Percentiles rank a stretch among this genome's conserved stretches.
Evolutionary conservation across 2,888 invertebrate genomes (phyloP).

Genomic region (Leistus spinibarbis): DNA sequence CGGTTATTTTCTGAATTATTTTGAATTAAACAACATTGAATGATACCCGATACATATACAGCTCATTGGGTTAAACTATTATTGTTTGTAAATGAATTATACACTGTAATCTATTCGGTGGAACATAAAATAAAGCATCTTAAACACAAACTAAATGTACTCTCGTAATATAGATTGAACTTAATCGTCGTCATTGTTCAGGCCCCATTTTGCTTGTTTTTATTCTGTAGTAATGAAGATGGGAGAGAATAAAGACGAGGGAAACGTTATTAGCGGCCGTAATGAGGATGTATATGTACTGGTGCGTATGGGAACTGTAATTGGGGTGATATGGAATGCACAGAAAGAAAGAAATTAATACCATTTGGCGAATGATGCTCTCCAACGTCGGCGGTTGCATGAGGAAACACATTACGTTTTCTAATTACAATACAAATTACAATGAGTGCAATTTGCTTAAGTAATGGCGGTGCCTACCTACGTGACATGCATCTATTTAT

Average conservation of each 20-base stretch:
- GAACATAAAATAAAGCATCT: no score
- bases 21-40: no score
- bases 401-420: slow-evolving; percentile 31
- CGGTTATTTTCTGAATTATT: no score
- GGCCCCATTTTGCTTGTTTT: not conserved
- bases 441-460: slow-evolving; percentile 29
- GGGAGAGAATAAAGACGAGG: not conserved
- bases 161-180: not conserved
- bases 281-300: slow-evolving; percentile 27
- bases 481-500: not conserved
- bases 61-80: no score
- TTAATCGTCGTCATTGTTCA: not conserved
- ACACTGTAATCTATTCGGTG: no score
- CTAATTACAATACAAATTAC: slow-evolving; percentile 30
- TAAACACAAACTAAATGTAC: no score
- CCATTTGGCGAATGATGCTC: slow-evolving; percentile 15
- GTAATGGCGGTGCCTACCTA: slow-evolving; percentile 19
- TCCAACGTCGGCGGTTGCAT: slow-evolving; percentile 22
- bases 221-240: not conserved
- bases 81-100: no score
- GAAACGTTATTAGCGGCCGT: not conserved
- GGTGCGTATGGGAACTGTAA: slow-evolving; percentile 27
- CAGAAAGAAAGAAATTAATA: slow-evolving; percentile 27
- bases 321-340: slow-evolving; percentile 16
- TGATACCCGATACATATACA: no score